Evolutionary conservation across 2,113 vertebrate genomes (phyloP), one percentile per base, ranked within the genome.

Genomic region (Cervus canadensis): DNA sequence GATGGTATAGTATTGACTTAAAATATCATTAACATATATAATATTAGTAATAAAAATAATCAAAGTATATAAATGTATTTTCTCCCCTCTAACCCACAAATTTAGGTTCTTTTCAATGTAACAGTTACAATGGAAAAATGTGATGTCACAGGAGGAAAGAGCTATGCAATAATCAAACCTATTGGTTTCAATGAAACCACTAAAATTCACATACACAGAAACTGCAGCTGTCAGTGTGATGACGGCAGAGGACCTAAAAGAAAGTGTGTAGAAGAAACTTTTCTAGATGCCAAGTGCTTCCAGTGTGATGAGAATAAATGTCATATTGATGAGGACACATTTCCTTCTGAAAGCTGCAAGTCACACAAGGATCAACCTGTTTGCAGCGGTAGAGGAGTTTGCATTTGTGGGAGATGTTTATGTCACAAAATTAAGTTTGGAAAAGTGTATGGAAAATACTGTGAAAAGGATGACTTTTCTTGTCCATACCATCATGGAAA

Each of bases 171-270:
- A 56, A 98, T 99, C 94, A 99, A 98, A 92, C 99, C 99, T 7
- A 99, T 99, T 98, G 99, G 99, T 97, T 99, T 99, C 99, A 99
- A 99, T 96, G 99, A 99, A 99, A 99, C 99, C 48, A 97, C 99
- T 13, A 98, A 98, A 8, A 93, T 99, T 81, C 98, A 98, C 60
- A 99, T 99, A 97, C 98, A 97, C 90, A 99, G 98, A 87, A 99
- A 98, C 97, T 99, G 99, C 98, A 95, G 94, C 60, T 99, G 99
- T 98, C 98, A 97, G 90, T 99, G 99, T 97, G 98, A 98, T 95
- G 98, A 98, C 64, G 96, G 95, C 76, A 57, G 89, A 96, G 98
- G 62, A 89, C 91, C 78, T 64, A 98, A 95, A 92, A 98, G 98
- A 94, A 98, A 96, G 67, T 99, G 99, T 98, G 83, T 88, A 5